Percentiles rank a stretch among this genome's conserved stretches.
Conservation (phyloP, 2,888 invertebrate species). For the Ceraclea dissimilis region DNA sequence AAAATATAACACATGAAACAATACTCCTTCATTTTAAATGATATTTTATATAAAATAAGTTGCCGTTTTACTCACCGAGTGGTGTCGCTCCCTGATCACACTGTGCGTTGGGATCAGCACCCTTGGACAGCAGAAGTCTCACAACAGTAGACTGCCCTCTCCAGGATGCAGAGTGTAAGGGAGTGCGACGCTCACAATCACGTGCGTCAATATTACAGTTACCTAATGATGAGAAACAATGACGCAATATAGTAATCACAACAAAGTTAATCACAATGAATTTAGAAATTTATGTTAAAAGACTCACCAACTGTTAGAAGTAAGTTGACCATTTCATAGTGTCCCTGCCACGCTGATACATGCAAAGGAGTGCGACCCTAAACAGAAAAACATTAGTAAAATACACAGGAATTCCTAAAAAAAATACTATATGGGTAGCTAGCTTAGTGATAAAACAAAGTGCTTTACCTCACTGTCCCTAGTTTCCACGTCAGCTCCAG, state of each 20-base stretch:
- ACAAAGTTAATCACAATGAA: too few species aligned
- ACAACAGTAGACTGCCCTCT: slow-evolving; percentile 86
- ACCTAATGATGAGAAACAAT: slow-evolving; percentile 48
- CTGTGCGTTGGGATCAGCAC: slow-evolving; percentile 79
- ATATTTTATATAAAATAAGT: neutral
- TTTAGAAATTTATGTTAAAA: neutral
- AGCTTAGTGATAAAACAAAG: neutral
- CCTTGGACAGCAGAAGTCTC: slow-evolving; percentile 67
- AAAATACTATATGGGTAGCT: too few species aligned
- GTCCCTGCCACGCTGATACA: slow-evolving; percentile 91
- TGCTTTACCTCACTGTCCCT: slow-evolving; percentile 69
- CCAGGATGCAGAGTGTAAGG: slow-evolving; percentile 93
- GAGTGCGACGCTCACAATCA: slow-evolving; percentile 80
- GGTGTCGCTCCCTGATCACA: slow-evolving; percentile 96
- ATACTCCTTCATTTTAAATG: neutral
- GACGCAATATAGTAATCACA: too few species aligned
- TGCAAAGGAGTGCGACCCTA: slow-evolving; percentile 83
- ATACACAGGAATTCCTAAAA: too few species aligned
- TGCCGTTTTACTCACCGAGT: slow-evolving; percentile 47
- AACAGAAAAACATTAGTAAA: slow-evolving; percentile 14
- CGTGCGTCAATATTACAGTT: slow-evolving; percentile 81
- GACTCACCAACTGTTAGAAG: slow-evolving; percentile 60
- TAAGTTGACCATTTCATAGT: slow-evolving; percentile 84
- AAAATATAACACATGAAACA: neutral
- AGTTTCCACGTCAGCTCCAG: slow-evolving; percentile 74